phyloP scores from a whole-genome alignment of 2,797 vertebrate species.

The Melanotaenia parkinsoni region DNA sequence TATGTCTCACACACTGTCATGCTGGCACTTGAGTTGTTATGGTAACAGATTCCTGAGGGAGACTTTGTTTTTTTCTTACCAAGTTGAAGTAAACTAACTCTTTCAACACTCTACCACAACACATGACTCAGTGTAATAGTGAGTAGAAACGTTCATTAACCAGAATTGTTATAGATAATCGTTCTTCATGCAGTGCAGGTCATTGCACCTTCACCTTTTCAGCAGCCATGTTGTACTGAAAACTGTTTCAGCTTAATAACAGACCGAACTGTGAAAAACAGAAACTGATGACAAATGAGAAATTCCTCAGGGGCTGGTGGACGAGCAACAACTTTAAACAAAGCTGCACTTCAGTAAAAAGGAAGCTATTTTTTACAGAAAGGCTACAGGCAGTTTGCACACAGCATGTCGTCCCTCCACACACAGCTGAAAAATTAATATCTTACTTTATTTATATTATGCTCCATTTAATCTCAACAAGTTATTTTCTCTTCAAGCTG shows the following conservation, averaged over 20 bases:
- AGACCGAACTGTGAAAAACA: not conserved
- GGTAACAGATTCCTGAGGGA: slow-evolving; percentile 57
- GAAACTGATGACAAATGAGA: slow-evolving; percentile 3
- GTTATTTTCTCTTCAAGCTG: too few species aligned
- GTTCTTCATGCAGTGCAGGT: not conserved
- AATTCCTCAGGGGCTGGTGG: slow-evolving; percentile 9
- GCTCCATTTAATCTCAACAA: too few species aligned
- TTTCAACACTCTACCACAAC: slow-evolving; percentile 34
- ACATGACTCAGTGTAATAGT: slow-evolving; percentile 17
- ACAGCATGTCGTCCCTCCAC: not conserved
- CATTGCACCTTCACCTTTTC: not conserved
- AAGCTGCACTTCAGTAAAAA: slow-evolving; percentile 19
- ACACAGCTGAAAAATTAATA: not conserved
- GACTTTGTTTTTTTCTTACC: slow-evolving; percentile 22
- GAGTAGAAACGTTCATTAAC: not conserved
- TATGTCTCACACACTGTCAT: slow-evolving; percentile 45
- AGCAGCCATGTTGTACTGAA: not conserved
- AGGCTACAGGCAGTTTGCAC: not conserved
- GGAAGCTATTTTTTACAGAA: not conserved
- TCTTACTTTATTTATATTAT: too few species aligned
- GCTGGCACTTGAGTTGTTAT: slow-evolving; percentile 73
- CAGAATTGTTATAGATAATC: slow-evolving; percentile 7
- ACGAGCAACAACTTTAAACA: slow-evolving; percentile 20
- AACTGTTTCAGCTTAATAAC: not conserved
- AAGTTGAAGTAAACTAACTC: slow-evolving; percentile 23